A percentile compares a stretch with the other conserved stretches of the same genome.
phyloP scores from a whole-genome alignment of 1,140 invertebrate species.

The Phymorhynchus buccinoides region DNA sequence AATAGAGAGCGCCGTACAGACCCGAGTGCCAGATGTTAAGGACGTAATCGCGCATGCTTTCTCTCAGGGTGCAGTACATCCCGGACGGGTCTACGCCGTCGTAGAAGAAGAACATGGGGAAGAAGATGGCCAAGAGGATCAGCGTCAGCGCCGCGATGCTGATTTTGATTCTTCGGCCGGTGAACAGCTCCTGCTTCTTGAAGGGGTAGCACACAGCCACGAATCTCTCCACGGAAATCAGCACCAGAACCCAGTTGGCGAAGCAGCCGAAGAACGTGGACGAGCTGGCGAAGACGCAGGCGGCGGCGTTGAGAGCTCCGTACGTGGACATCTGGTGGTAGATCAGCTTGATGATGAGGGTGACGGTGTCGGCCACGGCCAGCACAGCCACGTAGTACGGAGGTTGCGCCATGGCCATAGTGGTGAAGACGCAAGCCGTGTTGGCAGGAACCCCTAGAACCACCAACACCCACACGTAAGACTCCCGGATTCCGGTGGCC shows the following conservation, averaged over 20 bases:
- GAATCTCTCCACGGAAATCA: conserved; percentile 61
- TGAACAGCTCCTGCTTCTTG: conserved; percentile 50
- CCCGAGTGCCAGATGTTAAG: conserved; percentile 15
- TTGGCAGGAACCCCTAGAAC: conserved; percentile 58
- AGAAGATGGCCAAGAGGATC: conserved; percentile 41
- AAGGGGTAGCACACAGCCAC: conserved; percentile 60
- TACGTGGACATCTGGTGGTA: conserved; percentile 49
- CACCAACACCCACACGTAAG: conserved; percentile 58
- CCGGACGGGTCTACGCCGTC: neutral
- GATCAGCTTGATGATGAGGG: conserved; percentile 53
- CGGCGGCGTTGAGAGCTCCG: conserved; percentile 46
- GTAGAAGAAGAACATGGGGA: neutral
- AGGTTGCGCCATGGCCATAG: conserved; percentile 55
- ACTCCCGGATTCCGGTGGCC: conserved; percentile 38
- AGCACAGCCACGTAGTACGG: conserved; percentile 58
- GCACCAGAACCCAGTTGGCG: conserved; percentile 61
- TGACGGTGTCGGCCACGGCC: conserved; percentile 50
- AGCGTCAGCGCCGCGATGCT: conserved; percentile 41
- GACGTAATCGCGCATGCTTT: neutral
- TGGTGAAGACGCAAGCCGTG: conserved; percentile 54
- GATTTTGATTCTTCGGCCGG: conserved; percentile 42
- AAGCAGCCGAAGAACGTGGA: neutral
- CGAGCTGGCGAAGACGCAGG: conserved; percentile 43
- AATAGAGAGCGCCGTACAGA: conserved; percentile 30
- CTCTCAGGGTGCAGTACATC: neutral